Base-by-base conservation (phyloP, 1,140 invertebrate genomes). In the Cepaea nemoralis region DNA sequence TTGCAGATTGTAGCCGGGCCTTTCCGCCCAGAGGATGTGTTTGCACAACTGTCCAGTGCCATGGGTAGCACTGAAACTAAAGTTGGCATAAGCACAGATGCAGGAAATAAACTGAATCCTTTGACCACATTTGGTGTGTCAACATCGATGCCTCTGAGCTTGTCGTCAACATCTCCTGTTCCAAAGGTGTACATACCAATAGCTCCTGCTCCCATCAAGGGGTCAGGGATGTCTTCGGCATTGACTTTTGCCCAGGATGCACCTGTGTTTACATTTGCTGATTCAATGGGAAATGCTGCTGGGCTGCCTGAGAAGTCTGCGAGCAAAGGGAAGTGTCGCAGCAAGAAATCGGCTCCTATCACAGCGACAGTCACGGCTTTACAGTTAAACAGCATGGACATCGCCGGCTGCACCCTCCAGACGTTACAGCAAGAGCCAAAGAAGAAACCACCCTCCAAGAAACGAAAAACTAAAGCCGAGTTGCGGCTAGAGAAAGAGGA, bases 381-480 rank as follows among this genome's bases (percentile, higher is more conserved):
- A 33, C 40, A 74, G 42, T 31, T 74, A 48, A 45, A 42, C 22
- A 42, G 31, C 71, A 39, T 48, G 16, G 59, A 63, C 33, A 27
- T 63, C 8, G n/a, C 1, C 33, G 33, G 27, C 10, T 33, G 27
- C 14, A 73, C 3, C 14, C 16, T 35, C 2, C 50, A 59, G 50
- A 16, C n/a, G 14, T 37, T 42, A 24, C 77, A 67, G 37, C 0
- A 24, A 37, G 59, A 78, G n/a, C 6, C 59, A n/a, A 79, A 79
- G 63, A 79, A 79, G 48, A 79, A 79, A 69, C 59, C 63, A 31
- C 35, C 77, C n/a, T 19, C 59, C 0, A 80, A 73, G 33, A 80
- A 80, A 35, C 12, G 69, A 19, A 80, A 80, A 55, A 71, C 78
- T 50, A 80, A 73, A 73, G 78, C 78, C 16, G 78, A 80, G 45